phyloP scores from a whole-genome alignment of 2,113 vertebrate species.

The Oostethus manadensis region DNA sequence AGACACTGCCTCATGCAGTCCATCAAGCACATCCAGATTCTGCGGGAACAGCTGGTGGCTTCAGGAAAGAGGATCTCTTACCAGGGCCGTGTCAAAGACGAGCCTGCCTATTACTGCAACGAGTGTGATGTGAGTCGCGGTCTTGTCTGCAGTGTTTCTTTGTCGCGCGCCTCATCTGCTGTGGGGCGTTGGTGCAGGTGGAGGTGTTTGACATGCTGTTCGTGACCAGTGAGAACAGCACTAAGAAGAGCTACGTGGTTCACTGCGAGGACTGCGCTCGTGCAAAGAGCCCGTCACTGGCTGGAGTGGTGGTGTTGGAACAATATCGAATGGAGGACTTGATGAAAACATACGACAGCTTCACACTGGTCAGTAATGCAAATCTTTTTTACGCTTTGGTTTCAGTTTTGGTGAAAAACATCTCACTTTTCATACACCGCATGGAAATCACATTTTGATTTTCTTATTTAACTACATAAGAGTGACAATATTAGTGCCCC shows the following conservation, averaged over 20 bases:
- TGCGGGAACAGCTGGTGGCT: slow-evolving; percentile 79
- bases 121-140: slow-evolving; percentile 82
- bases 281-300: slow-evolving; percentile 66
- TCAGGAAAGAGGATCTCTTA: slow-evolving; percentile 86
- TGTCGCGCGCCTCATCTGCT: not conserved
- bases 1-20: slow-evolving; percentile 90
- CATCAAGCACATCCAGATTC: slow-evolving; percentile 86
- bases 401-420: too few relatives aligned
- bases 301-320: slow-evolving; percentile 83
- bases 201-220: slow-evolving; percentile 89
- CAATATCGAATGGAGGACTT: slow-evolving; percentile 87
- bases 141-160: not conserved
- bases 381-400: too few relatives aligned
- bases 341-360: slow-evolving; percentile 82
- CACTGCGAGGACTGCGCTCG: slow-evolving; percentile 89
- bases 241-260: slow-evolving; percentile 85
- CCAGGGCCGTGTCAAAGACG: slow-evolving; percentile 86
- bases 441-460: too few relatives aligned
- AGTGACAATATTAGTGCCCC: too few relatives aligned
- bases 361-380: slow-evolving; percentile 76
- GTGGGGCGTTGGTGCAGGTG: slow-evolving; percentile 67
- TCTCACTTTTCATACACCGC: too few relatives aligned
- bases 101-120: slow-evolving; percentile 91
- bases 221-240: slow-evolving; percentile 84
- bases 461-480: too few relatives aligned